A percentile compares a stretch with the other conserved stretches of the same genome.
These are phyloP conservation scores for Cettia cetti DNA, from an alignment of 2,113 vertebrate species.

Conservation along the genomic window DNA sequence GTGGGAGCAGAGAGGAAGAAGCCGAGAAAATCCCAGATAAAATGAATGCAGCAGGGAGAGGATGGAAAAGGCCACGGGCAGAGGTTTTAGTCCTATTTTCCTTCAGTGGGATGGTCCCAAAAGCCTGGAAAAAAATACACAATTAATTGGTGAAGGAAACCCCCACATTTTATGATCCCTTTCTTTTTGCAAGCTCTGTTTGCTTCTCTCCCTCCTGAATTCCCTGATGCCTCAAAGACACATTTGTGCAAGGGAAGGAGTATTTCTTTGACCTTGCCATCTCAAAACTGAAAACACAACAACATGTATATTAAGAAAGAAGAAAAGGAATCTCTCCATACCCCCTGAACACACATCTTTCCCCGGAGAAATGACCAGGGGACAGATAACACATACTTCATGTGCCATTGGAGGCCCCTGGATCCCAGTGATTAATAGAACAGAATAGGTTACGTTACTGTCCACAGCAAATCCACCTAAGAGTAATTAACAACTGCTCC, in stretches of 20 bases:
- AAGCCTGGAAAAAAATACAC: neutral
- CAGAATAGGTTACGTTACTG: neutral
- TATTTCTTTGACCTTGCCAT: conserved; percentile 59
- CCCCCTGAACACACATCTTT: conserved; percentile 6
- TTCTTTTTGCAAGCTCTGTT: neutral
- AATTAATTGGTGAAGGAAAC: neutral
- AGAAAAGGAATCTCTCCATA: conserved; percentile 30
- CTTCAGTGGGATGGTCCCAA: neutral
- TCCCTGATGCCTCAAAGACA: conserved; percentile 17
- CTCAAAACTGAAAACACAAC: conserved; percentile 23
- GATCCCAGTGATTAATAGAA: conserved; percentile 29
- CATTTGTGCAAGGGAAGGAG: conserved; percentile 44
- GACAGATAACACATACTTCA: conserved; percentile 28
- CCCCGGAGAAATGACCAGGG: conserved; percentile 11
- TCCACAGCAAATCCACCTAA: neutral
- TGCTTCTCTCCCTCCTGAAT: neutral
- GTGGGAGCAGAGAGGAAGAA: fast-evolving
- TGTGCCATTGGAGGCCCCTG: neutral
- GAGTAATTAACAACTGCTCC: conserved; percentile 34
- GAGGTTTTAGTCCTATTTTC: neutral
- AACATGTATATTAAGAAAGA: conserved; percentile 55
- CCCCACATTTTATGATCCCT: neutral
- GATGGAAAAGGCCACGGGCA: neutral
- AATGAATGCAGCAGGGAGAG: neutral
- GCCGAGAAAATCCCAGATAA: neutral